phyloP scores from a whole-genome alignment of 2,797 vertebrate species.

The Sarcoramphus papa region DNA sequence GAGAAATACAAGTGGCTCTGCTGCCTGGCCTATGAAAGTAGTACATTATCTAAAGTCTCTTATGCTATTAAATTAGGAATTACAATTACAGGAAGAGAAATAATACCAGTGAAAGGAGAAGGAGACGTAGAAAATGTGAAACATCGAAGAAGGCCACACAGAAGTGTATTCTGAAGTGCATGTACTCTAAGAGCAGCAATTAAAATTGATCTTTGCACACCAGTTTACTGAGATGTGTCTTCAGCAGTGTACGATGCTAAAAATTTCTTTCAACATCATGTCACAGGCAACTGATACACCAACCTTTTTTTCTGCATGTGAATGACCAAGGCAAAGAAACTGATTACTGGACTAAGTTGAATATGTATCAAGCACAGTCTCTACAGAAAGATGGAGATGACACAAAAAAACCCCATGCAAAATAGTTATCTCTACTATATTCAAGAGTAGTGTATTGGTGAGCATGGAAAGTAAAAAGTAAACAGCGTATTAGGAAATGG shows the following conservation, averaged over 20 bases:
- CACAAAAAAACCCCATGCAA: background rate
- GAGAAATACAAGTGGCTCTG: background rate
- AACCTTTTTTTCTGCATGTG: background rate
- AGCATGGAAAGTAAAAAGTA: background rate
- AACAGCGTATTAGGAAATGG: background rate
- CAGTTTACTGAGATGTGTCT: background rate
- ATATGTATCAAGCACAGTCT: background rate
- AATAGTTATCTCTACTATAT: background rate
- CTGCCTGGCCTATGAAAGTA: background rate
- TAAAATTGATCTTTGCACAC: background rate
- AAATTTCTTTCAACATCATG: background rate
- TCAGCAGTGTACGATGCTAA: background rate
- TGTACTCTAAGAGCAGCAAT: background rate
- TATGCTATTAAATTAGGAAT: background rate
- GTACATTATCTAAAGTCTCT: background rate
- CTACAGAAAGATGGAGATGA: background rate
- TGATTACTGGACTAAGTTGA: background rate
- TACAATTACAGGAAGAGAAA: background rate
- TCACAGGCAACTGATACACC: background rate
- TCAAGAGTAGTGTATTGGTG: background rate
- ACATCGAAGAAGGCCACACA: background rate
- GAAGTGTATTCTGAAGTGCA: background rate
- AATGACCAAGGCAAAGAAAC: background rate
- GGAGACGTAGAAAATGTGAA: background rate
- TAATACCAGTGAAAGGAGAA: background rate